Conservation (phyloP, 2,888 invertebrate genomes). For the Hirtodrosophila confusa region DNA sequence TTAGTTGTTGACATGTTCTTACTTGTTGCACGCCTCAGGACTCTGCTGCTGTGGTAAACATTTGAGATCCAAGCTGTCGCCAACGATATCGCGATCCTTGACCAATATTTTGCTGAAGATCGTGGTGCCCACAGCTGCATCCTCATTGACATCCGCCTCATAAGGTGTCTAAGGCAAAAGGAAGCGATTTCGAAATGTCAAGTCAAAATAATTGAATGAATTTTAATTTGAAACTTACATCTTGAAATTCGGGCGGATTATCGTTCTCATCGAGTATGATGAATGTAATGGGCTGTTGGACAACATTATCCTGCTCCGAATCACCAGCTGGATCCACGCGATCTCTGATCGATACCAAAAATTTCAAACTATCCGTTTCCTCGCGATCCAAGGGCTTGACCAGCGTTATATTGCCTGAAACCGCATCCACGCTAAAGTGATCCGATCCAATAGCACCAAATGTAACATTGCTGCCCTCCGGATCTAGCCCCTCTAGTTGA, state of each 20-base stretch:
- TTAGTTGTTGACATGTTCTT: slow-evolving; percentile 13
- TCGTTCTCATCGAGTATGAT: slow-evolving; percentile 95
- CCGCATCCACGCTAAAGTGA: slow-evolving; percentile 90
- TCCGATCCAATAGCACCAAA: slow-evolving; percentile 92
- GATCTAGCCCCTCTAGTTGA: slow-evolving; percentile 91
- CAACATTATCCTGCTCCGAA: slow-evolving; percentile 88
- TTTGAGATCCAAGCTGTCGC: slow-evolving; percentile 91
- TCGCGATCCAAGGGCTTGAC: slow-evolving; percentile 93
- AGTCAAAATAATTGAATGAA: too few relatives aligned
- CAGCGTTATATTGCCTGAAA: slow-evolving; percentile 91
- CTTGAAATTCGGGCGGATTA: slow-evolving; percentile 91
- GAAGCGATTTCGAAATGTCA: slow-evolving; percentile 4
- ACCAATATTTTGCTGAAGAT: slow-evolving; percentile 90
- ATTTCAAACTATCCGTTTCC: slow-evolving; percentile 90
- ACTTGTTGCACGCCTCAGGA: slow-evolving; percentile 83
- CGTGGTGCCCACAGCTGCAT: slow-evolving; percentile 89
- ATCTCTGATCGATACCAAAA: slow-evolving; percentile 93
- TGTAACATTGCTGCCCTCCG: slow-evolving; percentile 89
- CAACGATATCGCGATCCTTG: slow-evolving; percentile 91
- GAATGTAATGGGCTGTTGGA: slow-evolving; percentile 91
- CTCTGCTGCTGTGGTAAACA: slow-evolving; percentile 85
- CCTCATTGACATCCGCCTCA: slow-evolving; percentile 91
- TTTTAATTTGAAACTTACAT: slow-evolving; percentile 85
- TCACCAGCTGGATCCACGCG: slow-evolving; percentile 86
- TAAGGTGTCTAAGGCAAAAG: slow-evolving; percentile 88